These are phyloP conservation scores for Choloepus didactylus DNA, from an alignment of 2,797 vertebrate genomes.

Conservation along the genomic window DNA sequence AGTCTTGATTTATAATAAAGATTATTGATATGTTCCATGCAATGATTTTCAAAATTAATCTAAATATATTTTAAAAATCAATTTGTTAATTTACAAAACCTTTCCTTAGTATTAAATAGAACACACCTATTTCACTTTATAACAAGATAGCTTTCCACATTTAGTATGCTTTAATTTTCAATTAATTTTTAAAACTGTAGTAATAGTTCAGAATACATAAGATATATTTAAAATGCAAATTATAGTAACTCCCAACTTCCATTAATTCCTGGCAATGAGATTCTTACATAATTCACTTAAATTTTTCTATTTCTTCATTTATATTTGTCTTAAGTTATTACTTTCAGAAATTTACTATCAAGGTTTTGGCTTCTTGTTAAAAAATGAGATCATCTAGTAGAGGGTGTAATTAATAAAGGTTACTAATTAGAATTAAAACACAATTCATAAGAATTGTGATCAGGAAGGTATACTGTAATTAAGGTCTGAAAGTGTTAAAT, in stretches of 20 bases:
- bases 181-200: conserved; percentile 54
- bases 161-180: conserved; percentile 23
- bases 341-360: conserved; percentile 95
- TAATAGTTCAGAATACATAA: neutral
- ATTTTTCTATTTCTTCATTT: conserved; percentile 45
- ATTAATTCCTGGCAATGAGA: conserved; percentile 4
- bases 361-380: conserved; percentile 93
- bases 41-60: conserved; percentile 58
- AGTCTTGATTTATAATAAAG: conserved; percentile 51
- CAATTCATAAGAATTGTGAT: neutral
- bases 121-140: conserved; percentile 24
- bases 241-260: neutral
- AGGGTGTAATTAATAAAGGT: conserved; percentile 92
- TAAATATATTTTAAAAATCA: conserved; percentile 28
- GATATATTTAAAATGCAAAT: conserved; percentile 56
- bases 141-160: neutral
- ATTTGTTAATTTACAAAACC: neutral
- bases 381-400: conserved; percentile 93
- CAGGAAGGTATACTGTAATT: neutral
- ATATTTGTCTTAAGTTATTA: conserved; percentile 88
- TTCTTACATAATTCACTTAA: conserved; percentile 51
- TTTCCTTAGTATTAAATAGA: conserved; percentile 36
- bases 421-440: neutral
- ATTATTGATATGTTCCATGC: neutral
- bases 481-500: neutral